Conservation (phyloP, 2,888 invertebrate species). For the Apamea monoglypha region DNA sequence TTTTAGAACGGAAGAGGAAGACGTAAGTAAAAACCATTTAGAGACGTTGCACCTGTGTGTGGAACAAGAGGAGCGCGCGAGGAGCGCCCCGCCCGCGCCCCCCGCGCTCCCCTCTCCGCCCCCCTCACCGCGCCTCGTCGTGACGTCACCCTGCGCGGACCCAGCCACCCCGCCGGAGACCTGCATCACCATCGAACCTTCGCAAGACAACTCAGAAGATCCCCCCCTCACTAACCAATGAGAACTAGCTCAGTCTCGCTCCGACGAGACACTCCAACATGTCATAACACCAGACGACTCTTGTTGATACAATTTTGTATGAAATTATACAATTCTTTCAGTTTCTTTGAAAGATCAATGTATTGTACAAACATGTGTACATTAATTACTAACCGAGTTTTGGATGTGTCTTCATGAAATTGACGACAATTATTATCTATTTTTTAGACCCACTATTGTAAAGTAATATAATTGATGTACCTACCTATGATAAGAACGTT, state of each 20-base stretch:
- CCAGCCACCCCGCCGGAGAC: constrained; percentile 71
- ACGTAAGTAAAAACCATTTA: constrained; percentile 75
- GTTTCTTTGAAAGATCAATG: constrained; percentile 64
- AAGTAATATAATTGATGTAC: constrained; percentile 61
- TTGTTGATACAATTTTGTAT: constrained; percentile 79
- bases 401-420: constrained; percentile 79
- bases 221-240: constrained; percentile 68
- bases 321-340: constrained; percentile 79
- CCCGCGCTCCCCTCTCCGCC: constrained; percentile 52
- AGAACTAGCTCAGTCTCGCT: constrained; percentile 65
- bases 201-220: constrained; percentile 52
- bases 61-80: constrained; percentile 77
- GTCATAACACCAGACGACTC: constrained; percentile 46
- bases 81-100: constrained; percentile 79
- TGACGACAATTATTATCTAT: constrained; percentile 79
- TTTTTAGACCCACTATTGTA: constrained; percentile 81
- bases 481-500: constrained; percentile 45
- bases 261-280: constrained; percentile 40
- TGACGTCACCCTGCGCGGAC: constrained; percentile 53
- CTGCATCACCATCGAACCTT: constrained; percentile 78
- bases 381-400: constrained; percentile 74
- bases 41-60: constrained; percentile 79
- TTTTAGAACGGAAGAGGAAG: constrained; percentile 71
- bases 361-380: constrained; percentile 62
- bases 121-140: constrained; percentile 59